Conservation (phyloP, 1,140 invertebrate species). For the Globodera ellingtonae region DNA sequence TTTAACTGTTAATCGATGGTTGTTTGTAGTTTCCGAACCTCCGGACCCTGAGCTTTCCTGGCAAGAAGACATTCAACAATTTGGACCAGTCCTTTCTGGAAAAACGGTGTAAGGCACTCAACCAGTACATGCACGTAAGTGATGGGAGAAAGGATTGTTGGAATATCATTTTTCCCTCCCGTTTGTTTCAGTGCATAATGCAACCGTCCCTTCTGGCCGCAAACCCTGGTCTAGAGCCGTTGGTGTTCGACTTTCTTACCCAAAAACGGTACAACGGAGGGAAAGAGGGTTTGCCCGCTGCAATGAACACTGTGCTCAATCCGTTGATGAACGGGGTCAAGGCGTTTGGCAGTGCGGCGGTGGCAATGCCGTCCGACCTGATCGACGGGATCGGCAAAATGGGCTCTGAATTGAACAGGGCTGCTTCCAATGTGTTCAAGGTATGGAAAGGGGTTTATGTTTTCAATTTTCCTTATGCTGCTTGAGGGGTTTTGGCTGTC, state of each 20-base stretch:
- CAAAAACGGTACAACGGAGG: slow-evolving; percentile 77
- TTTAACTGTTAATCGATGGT: too few relatives aligned
- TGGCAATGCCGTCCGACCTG: slow-evolving; percentile 57
- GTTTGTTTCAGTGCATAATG: slow-evolving; percentile 68
- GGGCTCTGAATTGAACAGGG: slow-evolving; percentile 59
- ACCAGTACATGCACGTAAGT: slow-evolving; percentile 76
- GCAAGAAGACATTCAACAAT: slow-evolving; percentile 90
- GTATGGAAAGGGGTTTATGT: slow-evolving; percentile 10
- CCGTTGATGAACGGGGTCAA: slow-evolving; percentile 56
- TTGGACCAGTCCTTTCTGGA: slow-evolving; percentile 84
- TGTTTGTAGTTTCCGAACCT: slow-evolving; percentile 77
- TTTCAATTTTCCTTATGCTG: neutral
- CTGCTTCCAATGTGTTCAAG: slow-evolving; percentile 51
- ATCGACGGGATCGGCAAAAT: slow-evolving; percentile 56
- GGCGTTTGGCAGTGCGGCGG: slow-evolving; percentile 62
- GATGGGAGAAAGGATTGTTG: neutral
- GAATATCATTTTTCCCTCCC: neutral
- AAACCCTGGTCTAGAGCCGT: slow-evolving; percentile 73
- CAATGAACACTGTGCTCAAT: slow-evolving; percentile 51
- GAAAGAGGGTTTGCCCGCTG: slow-evolving; percentile 63
- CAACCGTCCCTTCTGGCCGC: slow-evolving; percentile 70
- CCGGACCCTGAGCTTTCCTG: slow-evolving; percentile 80
- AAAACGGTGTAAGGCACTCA: slow-evolving; percentile 80
- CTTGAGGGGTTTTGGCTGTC: too few relatives aligned
- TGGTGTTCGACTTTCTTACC: slow-evolving; percentile 78